Percentiles rank a stretch among this genome's conserved stretches.
Conservation (phyloP, 2,113 vertebrate species). For the Protomyctophum bolini region DNA sequence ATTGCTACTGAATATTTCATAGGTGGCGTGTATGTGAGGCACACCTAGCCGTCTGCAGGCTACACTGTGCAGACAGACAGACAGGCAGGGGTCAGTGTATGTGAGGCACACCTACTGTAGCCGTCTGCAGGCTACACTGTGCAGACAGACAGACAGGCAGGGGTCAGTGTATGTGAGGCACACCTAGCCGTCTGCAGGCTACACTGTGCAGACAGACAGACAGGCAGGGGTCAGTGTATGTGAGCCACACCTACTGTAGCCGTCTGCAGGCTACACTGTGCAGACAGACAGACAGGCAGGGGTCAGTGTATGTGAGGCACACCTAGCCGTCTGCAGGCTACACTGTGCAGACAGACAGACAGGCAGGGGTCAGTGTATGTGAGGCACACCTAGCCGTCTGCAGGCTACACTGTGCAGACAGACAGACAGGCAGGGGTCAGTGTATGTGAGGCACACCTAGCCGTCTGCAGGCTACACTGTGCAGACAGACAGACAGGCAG, state of each 20-base stretch:
- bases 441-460: slow-evolving; percentile 38
- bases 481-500: no score
- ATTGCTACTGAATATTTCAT: slow-evolving; percentile 76
- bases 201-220: no score
- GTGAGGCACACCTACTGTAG: slow-evolving; percentile 41
- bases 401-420: no score
- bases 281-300: no score
- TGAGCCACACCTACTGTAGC: slow-evolving; percentile 41
- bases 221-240: no score
- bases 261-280: slow-evolving; percentile 39
- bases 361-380: no score
- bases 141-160: no score
- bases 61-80: background rate
- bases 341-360: no score
- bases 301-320: slow-evolving; percentile 28
- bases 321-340: slow-evolving; percentile 46
- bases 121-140: slow-evolving; percentile 39
- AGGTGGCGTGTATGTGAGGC: slow-evolving; percentile 20
- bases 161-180: slow-evolving; percentile 29
- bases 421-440: no score
- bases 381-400: slow-evolving; percentile 43
- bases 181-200: slow-evolving; percentile 45
- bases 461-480: slow-evolving; percentile 39
- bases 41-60: slow-evolving; percentile 45
- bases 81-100: no score